Percentiles rank a stretch among this genome's conserved stretches.
These are phyloP conservation scores for Peucedramus taeniatus DNA, from an alignment of 2,113 vertebrate genomes.

Conservation along the genomic window DNA sequence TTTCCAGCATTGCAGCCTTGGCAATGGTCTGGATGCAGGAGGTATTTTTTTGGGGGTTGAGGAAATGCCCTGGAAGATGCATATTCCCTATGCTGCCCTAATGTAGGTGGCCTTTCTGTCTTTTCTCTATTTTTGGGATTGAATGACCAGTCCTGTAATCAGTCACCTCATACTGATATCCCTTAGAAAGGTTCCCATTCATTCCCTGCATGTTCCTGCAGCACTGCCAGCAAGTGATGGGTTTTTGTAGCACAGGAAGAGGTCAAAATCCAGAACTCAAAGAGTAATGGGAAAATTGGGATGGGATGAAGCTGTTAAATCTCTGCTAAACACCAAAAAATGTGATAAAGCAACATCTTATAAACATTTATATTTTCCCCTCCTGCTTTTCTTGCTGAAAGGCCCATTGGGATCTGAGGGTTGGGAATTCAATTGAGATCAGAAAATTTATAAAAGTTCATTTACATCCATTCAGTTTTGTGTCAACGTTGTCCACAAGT, in stretches of 20 bases:
- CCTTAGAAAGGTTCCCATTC: background rate
- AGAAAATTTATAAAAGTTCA: background rate
- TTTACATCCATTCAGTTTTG: background rate
- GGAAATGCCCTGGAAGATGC: background rate
- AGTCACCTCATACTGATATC: background rate
- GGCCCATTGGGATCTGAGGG: background rate
- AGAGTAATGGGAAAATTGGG: background rate
- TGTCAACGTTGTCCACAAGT: background rate
- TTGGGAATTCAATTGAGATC: background rate
- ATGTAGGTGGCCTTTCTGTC: background rate
- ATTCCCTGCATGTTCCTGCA: accelerated
- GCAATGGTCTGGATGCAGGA: background rate
- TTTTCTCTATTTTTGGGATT: background rate
- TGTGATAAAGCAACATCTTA: background rate
- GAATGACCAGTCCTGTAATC: background rate
- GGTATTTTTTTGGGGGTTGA: accelerated
- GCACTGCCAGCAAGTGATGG: background rate
- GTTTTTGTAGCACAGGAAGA: background rate
- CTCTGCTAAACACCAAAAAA: background rate
- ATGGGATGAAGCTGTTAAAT: background rate
- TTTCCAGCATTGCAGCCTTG: background rate
- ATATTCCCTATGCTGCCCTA: background rate
- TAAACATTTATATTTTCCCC: accelerated
- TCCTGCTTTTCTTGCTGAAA: background rate
- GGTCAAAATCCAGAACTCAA: background rate